Percentiles rank a stretch among this genome's conserved stretches.
These are phyloP conservation scores for Cosmopolites sordidus DNA, from an alignment of 2,888 invertebrate genomes.

Conservation along the genomic window DNA sequence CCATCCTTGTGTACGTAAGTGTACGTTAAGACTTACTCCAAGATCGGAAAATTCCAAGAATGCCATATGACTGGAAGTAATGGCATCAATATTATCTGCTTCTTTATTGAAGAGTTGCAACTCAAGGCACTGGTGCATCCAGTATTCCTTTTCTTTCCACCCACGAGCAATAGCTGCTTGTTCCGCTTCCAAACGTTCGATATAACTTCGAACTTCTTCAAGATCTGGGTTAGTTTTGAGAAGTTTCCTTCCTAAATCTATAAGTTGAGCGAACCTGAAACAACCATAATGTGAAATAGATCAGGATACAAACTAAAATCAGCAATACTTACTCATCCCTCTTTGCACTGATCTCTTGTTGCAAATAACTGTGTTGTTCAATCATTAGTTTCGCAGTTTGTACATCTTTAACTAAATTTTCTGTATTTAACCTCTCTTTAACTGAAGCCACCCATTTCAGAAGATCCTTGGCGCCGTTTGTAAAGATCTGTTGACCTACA, in stretches of 20 bases:
- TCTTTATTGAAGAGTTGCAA: slow-evolving; percentile 91
- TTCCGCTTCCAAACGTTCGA: slow-evolving; percentile 69
- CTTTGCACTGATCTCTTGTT: slow-evolving; percentile 85
- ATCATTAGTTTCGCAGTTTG: slow-evolving; percentile 86
- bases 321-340: slow-evolving; percentile 70
- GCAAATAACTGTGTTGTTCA: slow-evolving; percentile 86
- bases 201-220: slow-evolving; percentile 70
- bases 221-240: slow-evolving; percentile 70
- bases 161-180: slow-evolving; percentile 71
- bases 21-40: slow-evolving; percentile 59
- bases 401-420: slow-evolving; percentile 78
- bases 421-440: slow-evolving; percentile 73
- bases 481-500: slow-evolving; percentile 92
- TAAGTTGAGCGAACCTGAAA: slow-evolving; percentile 71
- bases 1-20: no score
- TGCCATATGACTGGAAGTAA: slow-evolving; percentile 89
- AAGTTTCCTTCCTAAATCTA: slow-evolving; percentile 72
- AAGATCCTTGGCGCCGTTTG: slow-evolving; percentile 59
- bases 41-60: slow-evolving; percentile 84
- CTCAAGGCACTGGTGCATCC: slow-evolving; percentile 82
- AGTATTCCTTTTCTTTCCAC: slow-evolving; percentile 82
- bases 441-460: slow-evolving; percentile 79
- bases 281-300: no score
- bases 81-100: slow-evolving; percentile 95
- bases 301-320: no score